Percentiles rank a stretch among this genome's conserved stretches.
Evolutionary conservation across 2,113 vertebrate genomes (phyloP).

Genomic region (Pteropus alecto): DNA sequence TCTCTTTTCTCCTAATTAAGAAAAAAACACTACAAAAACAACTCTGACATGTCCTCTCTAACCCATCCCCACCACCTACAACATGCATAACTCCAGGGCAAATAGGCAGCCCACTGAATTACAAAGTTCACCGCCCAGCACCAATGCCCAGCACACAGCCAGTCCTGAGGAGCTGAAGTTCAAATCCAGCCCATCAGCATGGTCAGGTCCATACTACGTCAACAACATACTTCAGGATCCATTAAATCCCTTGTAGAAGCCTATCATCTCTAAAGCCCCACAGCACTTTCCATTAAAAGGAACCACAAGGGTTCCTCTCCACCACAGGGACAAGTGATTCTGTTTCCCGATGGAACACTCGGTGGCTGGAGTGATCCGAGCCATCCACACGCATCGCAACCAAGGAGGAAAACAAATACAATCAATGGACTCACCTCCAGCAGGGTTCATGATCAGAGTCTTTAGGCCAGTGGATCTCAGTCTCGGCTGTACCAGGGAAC

Average conservation of each 20-base stretch:
- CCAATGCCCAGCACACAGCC: background rate
- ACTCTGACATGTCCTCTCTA: background rate
- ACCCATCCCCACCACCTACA: background rate
- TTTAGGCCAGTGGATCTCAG: background rate
- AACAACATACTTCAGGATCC: constrained; percentile 24
- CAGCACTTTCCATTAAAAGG: constrained; percentile 20
- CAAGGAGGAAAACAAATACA: background rate
- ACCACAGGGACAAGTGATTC: background rate
- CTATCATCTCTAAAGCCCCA: constrained; percentile 35
- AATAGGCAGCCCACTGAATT: background rate
- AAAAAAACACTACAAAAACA: constrained; percentile 33
- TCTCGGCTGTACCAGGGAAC: background rate
- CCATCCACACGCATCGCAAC: background rate
- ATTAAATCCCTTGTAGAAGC: constrained; percentile 22
- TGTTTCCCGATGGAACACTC: background rate
- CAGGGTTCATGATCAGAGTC: background rate
- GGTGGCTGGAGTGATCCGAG: background rate
- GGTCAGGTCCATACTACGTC: background rate
- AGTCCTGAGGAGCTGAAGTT: background rate
- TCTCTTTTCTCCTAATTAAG: constrained; percentile 65
- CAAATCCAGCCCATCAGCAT: background rate
- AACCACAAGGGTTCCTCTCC: background rate
- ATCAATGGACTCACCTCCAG: background rate
- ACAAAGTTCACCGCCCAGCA: background rate
- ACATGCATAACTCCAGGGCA: background rate